Evolutionary conservation across 2,888 invertebrate species (phyloP), one percentile per base, ranked within the genome.

Genomic region (Chloromyia formosa): DNA sequence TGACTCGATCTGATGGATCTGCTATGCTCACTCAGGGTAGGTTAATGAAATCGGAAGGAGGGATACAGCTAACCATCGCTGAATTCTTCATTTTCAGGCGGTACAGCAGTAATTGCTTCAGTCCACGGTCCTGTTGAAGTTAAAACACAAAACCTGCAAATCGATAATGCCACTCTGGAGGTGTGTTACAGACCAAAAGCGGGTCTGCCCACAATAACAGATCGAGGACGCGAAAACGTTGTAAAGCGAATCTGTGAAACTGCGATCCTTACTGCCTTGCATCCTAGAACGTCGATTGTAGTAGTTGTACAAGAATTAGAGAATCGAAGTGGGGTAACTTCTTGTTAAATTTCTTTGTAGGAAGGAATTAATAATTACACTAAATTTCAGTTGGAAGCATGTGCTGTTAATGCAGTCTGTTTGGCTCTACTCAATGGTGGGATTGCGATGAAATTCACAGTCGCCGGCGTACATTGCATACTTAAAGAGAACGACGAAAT

Each of bases 231-330:
- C 75, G 96, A 96, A 85, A 88, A 90, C 78, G 87, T 92, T 5
- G 89, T 97, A 73, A 88, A 88, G 79, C 93, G 93, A 81, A 92
- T 92, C 0, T 93, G 94, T 83, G 93, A 95, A 83, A 87, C 91
- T 12, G 90, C 92, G 0, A 84, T 97, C 45, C 81, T 93, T 1
- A 87, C 91, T 0, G 86, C 90, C 20, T 81, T 94, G 49, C 92
- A 95, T 86, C 96, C 97, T 3, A 88, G 95, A 66, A 91, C 95
- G 0, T 90, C 92, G 27, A 90, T 97, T 79, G 88, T 89, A 0
- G 86, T 97, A 54, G 91, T 93, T 73, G 84, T 97, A 73, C 96
- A 97, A 83, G 96, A 97, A 86, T 85, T 96, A 81, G 94, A 96
- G 82, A 91, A 95, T 84, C 89, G 87, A 82, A 94, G 94, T 78